These are phyloP conservation scores for Psammodynastes pulverulentus DNA, from an alignment of 2,113 vertebrate species.

Conservation along the genomic window DNA sequence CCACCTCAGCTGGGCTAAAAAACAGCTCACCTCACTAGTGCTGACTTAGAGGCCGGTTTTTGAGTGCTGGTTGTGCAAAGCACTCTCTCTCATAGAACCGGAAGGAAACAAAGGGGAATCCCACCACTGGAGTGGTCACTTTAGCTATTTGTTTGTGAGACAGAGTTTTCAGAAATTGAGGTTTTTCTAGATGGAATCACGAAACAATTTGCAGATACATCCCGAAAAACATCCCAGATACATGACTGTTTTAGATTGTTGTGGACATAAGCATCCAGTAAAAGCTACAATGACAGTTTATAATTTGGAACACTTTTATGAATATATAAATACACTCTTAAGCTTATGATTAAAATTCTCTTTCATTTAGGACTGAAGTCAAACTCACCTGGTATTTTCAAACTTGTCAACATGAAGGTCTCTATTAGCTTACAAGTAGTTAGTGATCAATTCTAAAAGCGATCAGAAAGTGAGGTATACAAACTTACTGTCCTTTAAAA, in stretches of 20 bases:
- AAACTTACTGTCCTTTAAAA: neutral
- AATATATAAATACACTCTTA: neutral
- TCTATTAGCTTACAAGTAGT: neutral
- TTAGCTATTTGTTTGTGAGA: neutral
- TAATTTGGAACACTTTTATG: neutral
- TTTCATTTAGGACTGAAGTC: neutral
- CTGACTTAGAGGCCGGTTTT: no score
- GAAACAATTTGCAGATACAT: no score
- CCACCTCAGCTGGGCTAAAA: no score
- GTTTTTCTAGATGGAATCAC: neutral
- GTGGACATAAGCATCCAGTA: neutral
- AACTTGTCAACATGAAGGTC: neutral
- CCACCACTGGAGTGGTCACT: neutral
- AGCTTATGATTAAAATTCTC: neutral
- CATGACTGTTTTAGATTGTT: neutral
- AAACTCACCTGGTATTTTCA: neutral
- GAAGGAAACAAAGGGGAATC: no score
- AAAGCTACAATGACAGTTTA: neutral
- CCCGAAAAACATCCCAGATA: neutral
- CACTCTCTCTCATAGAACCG: no score
- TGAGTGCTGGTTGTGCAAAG: no score
- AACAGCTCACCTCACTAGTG: no score
- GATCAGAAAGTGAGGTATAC: neutral
- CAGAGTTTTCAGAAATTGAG: neutral
- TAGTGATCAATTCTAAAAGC: neutral